A percentile compares a stretch with the other conserved stretches of the same genome.
Evolutionary conservation across 2,888 invertebrate species (phyloP).

Genomic region (Auanema sp.): DNA sequence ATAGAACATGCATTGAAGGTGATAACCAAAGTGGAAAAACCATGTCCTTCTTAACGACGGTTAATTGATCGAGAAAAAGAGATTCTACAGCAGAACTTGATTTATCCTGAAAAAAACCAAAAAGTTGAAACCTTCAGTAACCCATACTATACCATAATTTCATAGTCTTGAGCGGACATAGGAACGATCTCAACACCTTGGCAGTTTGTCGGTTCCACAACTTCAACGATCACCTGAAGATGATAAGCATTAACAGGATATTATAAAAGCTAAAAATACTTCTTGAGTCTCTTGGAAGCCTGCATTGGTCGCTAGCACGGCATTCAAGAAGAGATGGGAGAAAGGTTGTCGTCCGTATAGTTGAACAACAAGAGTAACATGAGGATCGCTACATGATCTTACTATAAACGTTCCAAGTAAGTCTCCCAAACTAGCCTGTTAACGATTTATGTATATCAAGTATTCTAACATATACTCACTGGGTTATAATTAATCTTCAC

Average conservation of each 20-base stretch:
- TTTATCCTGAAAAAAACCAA: slow-evolving; percentile 24
- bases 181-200: slow-evolving; percentile 44
- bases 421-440: slow-evolving; percentile 24
- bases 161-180: slow-evolving; percentile 37
- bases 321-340: slow-evolving; percentile 40
- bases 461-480: neutral
- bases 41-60: slow-evolving; percentile 48
- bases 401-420: slow-evolving; percentile 37
- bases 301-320: slow-evolving; percentile 35
- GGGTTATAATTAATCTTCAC: neutral
- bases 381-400: slow-evolving; percentile 33
- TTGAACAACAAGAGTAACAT: slow-evolving; percentile 30
- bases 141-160: slow-evolving; percentile 31
- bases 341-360: slow-evolving; percentile 37
- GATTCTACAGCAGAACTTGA: slow-evolving; percentile 42
- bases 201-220: slow-evolving; percentile 27
- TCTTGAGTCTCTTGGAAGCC: slow-evolving; percentile 44
- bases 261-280: slow-evolving; percentile 20
- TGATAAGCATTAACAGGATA: neutral
- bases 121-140: neutral
- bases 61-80: slow-evolving; percentile 50
- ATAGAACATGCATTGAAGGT: slow-evolving; percentile 36
- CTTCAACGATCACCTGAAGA: slow-evolving; percentile 43
- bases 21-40: slow-evolving; percentile 47
- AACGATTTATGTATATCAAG: slow-evolving; percentile 2